A percentile compares a stretch with the other conserved stretches of the same genome.
Evolutionary conservation across 2,888 invertebrate genomes (phyloP).

Genomic region (Fragum sueziense): DNA sequence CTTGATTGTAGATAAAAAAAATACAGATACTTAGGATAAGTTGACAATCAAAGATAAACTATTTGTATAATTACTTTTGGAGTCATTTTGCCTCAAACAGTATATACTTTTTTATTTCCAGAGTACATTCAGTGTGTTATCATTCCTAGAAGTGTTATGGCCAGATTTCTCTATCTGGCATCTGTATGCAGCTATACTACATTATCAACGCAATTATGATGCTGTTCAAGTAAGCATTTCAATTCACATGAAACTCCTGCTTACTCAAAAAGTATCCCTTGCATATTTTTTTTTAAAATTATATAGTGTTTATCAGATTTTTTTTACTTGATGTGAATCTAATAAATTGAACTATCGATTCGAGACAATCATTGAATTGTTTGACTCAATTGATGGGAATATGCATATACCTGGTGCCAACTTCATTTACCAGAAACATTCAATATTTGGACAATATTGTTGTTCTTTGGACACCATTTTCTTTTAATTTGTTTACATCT

Average conservation of each 20-base stretch:
- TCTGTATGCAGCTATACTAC: slow-evolving; percentile 91
- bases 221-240: slow-evolving; percentile 74
- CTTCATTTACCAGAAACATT: not conserved
- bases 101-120: slow-evolving; percentile 83
- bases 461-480: not conserved
- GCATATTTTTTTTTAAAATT: not conserved
- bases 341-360: too few species aligned
- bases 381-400: not conserved
- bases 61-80: too few species aligned
- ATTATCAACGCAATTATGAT: slow-evolving; percentile 88
- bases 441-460: not conserved
- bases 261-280: too few species aligned
- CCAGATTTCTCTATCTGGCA: slow-evolving; percentile 98
- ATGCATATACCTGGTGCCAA: not conserved
- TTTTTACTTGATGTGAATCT: too few species aligned
- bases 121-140: slow-evolving; percentile 90
- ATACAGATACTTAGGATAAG: too few species aligned
- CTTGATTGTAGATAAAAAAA: too few species aligned
- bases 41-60: too few species aligned
- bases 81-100: too few species aligned
- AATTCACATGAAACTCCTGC: not conserved
- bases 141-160: slow-evolving; percentile 96
- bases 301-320: too few species aligned
- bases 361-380: too few species aligned
- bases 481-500: not conserved